Evolutionary conservation across 2,797 vertebrate genomes (phyloP).

Genomic region (Apogon hyalosoma): DNA sequence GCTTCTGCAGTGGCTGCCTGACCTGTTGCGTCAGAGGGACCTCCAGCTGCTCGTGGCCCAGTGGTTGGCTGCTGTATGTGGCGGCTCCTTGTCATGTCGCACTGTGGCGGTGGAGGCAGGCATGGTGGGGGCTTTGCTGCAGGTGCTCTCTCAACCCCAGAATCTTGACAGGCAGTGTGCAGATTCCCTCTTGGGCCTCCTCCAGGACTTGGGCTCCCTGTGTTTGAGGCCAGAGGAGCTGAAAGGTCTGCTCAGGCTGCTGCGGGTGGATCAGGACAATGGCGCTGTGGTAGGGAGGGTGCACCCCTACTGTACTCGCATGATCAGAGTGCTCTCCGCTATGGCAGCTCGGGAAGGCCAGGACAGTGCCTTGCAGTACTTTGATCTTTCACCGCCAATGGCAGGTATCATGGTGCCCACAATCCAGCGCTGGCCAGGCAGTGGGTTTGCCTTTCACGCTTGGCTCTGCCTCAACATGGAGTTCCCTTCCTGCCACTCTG

Average conservation of each 20-base stretch:
- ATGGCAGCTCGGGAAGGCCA: slow-evolving; percentile 89
- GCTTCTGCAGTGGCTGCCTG: slow-evolving; percentile 92
- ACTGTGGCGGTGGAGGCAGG: slow-evolving; percentile 92
- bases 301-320: slow-evolving; percentile 81
- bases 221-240: slow-evolving; percentile 91
- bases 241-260: slow-evolving; percentile 87
- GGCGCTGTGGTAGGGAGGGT: slow-evolving; percentile 39
- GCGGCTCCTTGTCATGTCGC: slow-evolving; percentile 89
- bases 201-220: slow-evolving; percentile 89
- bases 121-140: slow-evolving; percentile 89
- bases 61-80: slow-evolving; percentile 89
- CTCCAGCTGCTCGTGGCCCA: slow-evolving; percentile 90
- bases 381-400: slow-evolving; percentile 94
- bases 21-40: slow-evolving; percentile 82
- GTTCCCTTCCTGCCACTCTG: slow-evolving; percentile 58
- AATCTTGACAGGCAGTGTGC: slow-evolving; percentile 86
- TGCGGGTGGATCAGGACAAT: slow-evolving; percentile 75
- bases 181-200: slow-evolving; percentile 88
- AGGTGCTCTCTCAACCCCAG: slow-evolving; percentile 81
- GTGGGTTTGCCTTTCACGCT: slow-evolving; percentile 93
- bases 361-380: slow-evolving; percentile 89
- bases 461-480: slow-evolving; percentile 93
- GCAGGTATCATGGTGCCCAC: slow-evolving; percentile 96
- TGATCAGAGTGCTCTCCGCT: slow-evolving; percentile 88
- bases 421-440: slow-evolving; percentile 93